Base-by-base conservation (phyloP, 2,113 vertebrate species). In the Casuarius casuarius region DNA sequence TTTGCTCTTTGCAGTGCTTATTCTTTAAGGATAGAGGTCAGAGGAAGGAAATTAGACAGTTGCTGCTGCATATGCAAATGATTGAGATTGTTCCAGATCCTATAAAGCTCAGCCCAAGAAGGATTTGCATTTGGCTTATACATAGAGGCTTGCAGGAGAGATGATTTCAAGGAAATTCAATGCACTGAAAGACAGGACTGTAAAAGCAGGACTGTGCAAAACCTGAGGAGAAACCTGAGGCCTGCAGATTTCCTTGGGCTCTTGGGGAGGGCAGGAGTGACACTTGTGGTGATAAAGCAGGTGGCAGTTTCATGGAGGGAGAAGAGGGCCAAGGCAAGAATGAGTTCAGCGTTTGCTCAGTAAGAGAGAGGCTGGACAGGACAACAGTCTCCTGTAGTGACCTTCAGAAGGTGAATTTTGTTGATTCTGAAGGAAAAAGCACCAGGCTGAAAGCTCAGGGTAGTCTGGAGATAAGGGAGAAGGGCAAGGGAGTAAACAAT, bases 31-130 rank as follows among this genome's bases (percentile, higher is more conserved):
- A 87, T 51, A 61, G 71, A 82, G 67, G 66, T 71, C 66, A 90
- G 33, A 62, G 85, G 82, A 83, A 90, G 67, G 95, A 92, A 88
- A 62, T n/a, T 7, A 4, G 78, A 40, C 71, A 35, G 31, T n/a
- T 94, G 79, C 75, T 66, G 6, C 35, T 90, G 10, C 51, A 29
- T 85, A 51, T 62, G 59, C 67, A 52, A 38, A 1, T 23, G 12
- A 72, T 0, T 29, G 8, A 49, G 42, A n/a, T 29, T 83, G 54
- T 59, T 83, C 62, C 49, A 63, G 42, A 25, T 78, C 61, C 52
- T 82, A 31, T 85, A 46, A 40, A 72, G 49, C 18, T 46, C 42
- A 70, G 79, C 33, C 54, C 68, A 51, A 65, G 33, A 10, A 87
- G 40, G 22, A 33, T 25, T 63, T 16, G 0, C 4, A 49, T 28